Evolutionary conservation across 2,888 invertebrate genomes (phyloP), one percentile per base, ranked within the genome.

Genomic region (Hydriomena furcata): DNA sequence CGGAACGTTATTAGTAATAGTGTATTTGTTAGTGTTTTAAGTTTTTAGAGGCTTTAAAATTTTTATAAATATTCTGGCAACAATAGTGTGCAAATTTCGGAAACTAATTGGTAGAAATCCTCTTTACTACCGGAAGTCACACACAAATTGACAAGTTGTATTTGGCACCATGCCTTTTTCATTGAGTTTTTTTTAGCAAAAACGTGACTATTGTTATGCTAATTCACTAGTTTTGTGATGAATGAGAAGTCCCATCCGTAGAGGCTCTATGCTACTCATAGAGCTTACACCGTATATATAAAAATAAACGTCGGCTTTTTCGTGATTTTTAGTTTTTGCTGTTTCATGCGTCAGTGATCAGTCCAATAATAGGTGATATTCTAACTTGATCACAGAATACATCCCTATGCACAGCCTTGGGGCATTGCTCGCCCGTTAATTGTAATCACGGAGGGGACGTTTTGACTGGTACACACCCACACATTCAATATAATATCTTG

Each of bases 381-480:
- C 7, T 21, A 21, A 34, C 21, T 34, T 21, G 21, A 34, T 24
- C 11, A 31, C 31, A 42, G 25, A 49, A 42, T 36, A 20, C 30
- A 24, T 25, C 34, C 13, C 35, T 6, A 36, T 8, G 36, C 40
- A 8, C 11, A 24, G 35, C 41, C 36, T 31, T 24, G 36, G 48
- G 48, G 20, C n/a, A 41, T 36, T 36, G 42, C 36, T 48, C 34
- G 32, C 35, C 40, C 25, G 48, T 48, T 48, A 48, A 48, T 49
- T 49, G 48, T 49, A 42, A 49, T 49, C 36, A 42, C 48, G 25
- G 25, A 42, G 42, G 40, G 31, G 48, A 40, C 38, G 36, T 34
- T 46, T 38, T 32, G 46, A 25, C 46, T 46, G 31, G 25, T 38
- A 28, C 20, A 48, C 20, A 37, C 42, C 36, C 42, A 49, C 42